These are phyloP conservation scores for Oegoconia quadripuncta DNA, from an alignment of 2,888 invertebrate species.

Conservation along the genomic window DNA sequence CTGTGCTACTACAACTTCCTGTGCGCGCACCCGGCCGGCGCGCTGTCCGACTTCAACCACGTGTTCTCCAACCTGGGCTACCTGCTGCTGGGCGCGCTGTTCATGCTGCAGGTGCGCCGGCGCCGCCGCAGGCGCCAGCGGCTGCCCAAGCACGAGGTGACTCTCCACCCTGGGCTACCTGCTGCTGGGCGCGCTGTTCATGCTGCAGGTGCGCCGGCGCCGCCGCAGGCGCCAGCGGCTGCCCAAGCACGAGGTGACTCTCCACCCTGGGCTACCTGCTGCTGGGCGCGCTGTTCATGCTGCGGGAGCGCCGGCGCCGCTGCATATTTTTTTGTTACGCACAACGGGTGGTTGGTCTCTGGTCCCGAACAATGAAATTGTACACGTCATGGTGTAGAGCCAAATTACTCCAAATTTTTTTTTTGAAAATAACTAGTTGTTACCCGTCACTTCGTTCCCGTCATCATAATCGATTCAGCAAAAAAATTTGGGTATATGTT, in stretches of 20 bases:
- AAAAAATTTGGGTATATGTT: too few species aligned
- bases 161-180: slow-evolving; percentile 91
- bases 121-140: slow-evolving; percentile 38
- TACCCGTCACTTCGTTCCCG: too few species aligned
- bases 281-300: slow-evolving; percentile 88
- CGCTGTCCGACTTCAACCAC: slow-evolving; percentile 91
- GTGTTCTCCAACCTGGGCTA: slow-evolving; percentile 92
- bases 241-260: slow-evolving; percentile 58
- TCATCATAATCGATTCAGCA: too few species aligned
- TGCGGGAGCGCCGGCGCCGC: slow-evolving; percentile 78
- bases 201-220: slow-evolving; percentile 81
- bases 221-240: slow-evolving; percentile 31
- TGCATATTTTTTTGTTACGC: too few species aligned
- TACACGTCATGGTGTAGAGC: too few species aligned
- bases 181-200: slow-evolving; percentile 87
- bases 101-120: slow-evolving; percentile 82
- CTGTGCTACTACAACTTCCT: slow-evolving; percentile 95
- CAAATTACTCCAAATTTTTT: too few species aligned
- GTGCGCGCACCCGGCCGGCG: slow-evolving; percentile 88
- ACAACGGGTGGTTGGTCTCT: too few species aligned
- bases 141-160: slow-evolving; percentile 46
- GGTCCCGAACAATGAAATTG: too few species aligned
- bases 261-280: slow-evolving; percentile 91
- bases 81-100: slow-evolving; percentile 87
- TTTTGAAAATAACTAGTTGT: too few species aligned